Evolutionary conservation across 2,797 vertebrate genomes (phyloP).

Genomic region (Halcyon badia): DNA sequence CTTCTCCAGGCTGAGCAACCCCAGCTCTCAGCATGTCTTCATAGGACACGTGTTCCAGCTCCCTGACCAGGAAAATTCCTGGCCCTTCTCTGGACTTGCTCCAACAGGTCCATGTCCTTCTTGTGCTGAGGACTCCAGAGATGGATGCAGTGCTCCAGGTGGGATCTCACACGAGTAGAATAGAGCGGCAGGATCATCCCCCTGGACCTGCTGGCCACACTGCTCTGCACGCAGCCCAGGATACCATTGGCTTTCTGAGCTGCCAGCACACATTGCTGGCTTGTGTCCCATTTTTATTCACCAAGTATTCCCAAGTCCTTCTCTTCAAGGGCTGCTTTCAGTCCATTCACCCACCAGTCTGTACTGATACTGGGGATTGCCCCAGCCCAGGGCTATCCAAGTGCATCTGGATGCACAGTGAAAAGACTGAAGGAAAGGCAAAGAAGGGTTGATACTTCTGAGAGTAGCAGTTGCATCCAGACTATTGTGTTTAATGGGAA

Average conservation of each 20-base stretch:
- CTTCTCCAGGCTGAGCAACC: not conserved
- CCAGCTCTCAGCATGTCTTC: not conserved
- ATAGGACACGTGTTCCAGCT: not conserved
- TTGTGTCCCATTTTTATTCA: not conserved
- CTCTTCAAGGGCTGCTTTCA: not conserved
- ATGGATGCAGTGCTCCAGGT: rapidly evolving
- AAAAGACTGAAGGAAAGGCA: not conserved
- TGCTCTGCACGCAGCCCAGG: not conserved
- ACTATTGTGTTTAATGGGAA: not conserved
- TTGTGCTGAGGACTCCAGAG: not conserved
- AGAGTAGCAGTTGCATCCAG: not conserved
- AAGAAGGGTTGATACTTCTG: not conserved
- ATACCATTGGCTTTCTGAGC: not conserved
- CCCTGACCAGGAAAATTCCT: rapidly evolving
- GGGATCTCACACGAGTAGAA: rapidly evolving
- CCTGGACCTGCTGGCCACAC: not conserved
- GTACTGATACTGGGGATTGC: rapidly evolving
- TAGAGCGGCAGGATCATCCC: not conserved
- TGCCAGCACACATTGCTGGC: rapidly evolving
- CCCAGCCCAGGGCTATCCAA: not conserved
- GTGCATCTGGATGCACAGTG: not conserved
- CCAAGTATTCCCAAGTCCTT: not conserved
- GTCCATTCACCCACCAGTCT: not conserved
- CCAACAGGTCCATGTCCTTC: not conserved
- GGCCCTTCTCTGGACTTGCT: not conserved